Base-by-base conservation (phyloP, 2,888 invertebrate species). In the Mongoloraphidia duomilia region DNA sequence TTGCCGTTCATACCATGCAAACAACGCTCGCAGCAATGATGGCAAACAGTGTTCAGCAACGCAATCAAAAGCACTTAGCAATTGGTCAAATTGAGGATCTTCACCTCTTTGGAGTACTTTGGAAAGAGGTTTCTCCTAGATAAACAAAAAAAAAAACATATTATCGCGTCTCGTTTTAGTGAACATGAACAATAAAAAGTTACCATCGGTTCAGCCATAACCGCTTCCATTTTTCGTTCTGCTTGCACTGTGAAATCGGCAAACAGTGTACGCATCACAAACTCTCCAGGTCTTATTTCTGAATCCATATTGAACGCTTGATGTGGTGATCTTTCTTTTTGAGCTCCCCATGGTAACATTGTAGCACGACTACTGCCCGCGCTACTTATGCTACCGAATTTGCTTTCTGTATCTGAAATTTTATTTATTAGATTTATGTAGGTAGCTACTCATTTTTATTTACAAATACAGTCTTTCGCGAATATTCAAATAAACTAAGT, bases 31-130 rank as follows among this genome's bases (percentile, higher is more conserved):
- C 54, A 98, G 71, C 54, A 98, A 75, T 4, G 97, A 96, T 0
- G 98, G 98, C 55, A 98, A 71, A 67, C 96, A 96, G 65, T 97
- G 94, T 65, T 99, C 98, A 1, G 96, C 93, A 3, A 95, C 93
- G 9, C 89, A 87, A 12, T 94, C 92, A 61, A 97, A 84, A 0
- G 94, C 89, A 46, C 84, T 85, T 43, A 96, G 70, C 40, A 97
- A 74, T 68, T 96, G 93, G 68, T 98, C 97, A 62, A 98, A 86
- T 57, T 93, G 89, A 9, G 82, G 72, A 71, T 98, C 97, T 72
- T 98, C 97, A 9, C 96, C 96, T 54, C 95, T 77, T 70, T 96
- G 96, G 49, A 98, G 69, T 2, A 92, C 82, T 74, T 97, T 97
- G 34, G 93, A 91, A 37, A 98, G 68, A n/a, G 90, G 85, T 64